phyloP scores from a whole-genome alignment of 2,888 invertebrate species.

The Noctua fimbriata region DNA sequence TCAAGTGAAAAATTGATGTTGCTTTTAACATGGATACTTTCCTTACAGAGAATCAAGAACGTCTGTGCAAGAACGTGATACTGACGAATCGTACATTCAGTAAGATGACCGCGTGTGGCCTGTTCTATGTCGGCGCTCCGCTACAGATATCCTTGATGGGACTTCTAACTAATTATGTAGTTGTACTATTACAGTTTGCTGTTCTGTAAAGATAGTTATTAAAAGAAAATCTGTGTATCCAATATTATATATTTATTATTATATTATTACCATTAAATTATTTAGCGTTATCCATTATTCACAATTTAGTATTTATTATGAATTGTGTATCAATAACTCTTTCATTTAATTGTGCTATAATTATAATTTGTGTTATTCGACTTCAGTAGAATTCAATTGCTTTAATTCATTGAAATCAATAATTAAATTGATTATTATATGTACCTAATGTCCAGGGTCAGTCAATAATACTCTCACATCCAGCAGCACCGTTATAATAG shows the following conservation, averaged over 20 bases:
- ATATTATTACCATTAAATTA: too few species aligned
- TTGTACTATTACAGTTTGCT: conserved; percentile 30
- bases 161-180: conserved; percentile 3
- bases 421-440: conserved; percentile 15
- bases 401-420: not conserved
- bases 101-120: conserved; percentile 47
- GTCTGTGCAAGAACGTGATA: conserved; percentile 31
- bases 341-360: not conserved
- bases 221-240: not conserved
- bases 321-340: not conserved
- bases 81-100: conserved; percentile 27
- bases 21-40: not conserved
- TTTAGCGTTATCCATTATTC: too few species aligned
- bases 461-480: too few species aligned
- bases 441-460: too few species aligned
- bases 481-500: too few species aligned
- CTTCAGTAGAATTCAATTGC: conserved; percentile 5
- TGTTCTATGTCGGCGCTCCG: conserved; percentile 42
- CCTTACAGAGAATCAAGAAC: conserved; percentile 34
- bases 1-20: too few species aligned
- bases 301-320: not conserved
- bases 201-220: not conserved
- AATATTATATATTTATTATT: too few species aligned
- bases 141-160: not conserved
- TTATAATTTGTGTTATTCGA: not conserved